Evolutionary conservation across 1,140 invertebrate genomes (phyloP), one percentile per base, ranked within the genome.

Genomic region (Conus betulinus): DNA sequence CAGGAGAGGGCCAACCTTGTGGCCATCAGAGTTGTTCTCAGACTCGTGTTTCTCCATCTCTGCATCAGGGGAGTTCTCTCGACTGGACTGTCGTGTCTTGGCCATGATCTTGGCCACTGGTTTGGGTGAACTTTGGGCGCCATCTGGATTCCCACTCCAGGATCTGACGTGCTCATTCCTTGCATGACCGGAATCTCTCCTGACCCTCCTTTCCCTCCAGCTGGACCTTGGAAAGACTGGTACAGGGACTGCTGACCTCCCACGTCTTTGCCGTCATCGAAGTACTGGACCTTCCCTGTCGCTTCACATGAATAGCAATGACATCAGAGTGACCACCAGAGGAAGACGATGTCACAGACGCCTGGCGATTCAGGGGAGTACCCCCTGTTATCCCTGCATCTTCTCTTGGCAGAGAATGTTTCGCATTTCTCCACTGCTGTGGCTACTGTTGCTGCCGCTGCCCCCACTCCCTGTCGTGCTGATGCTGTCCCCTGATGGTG

Each of bases 41-140:
- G 87, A 87, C 81, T 93, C 92, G 87, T 92, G 90, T 87, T 92
- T 93, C 81, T 93, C 93, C 25, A 91, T 87, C 51, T 93, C 92
- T 23, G 92, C 89, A 82, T 94, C 93, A 20, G 93, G 92, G 8
- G 93, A 93, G 81, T 87, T 88, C 89, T 94, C 93, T 23, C 91
- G 89, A 87, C 92, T 93, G 23, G 91, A 89, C 17, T 91, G 91
- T 83, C 93, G 93, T 39, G 96, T 96, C 92, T 96, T 97, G 3
- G 97, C 97, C 67, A 96, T 96, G 91, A 98, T 97, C 96, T 98
- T 98, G 3, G 98, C 97, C 23, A 98, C 97, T n/a, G 98, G 98
- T 89, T 94, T 95, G 8, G 92, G 92, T 92, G 97, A 52, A 94
- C 93, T 92, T 98, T 96, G 5, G 98, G 98, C 89, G 98, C 96